These are phyloP conservation scores for Sphaerophoria rueppellii DNA, from an alignment of 2,888 invertebrate genomes.

Conservation along the genomic window DNA sequence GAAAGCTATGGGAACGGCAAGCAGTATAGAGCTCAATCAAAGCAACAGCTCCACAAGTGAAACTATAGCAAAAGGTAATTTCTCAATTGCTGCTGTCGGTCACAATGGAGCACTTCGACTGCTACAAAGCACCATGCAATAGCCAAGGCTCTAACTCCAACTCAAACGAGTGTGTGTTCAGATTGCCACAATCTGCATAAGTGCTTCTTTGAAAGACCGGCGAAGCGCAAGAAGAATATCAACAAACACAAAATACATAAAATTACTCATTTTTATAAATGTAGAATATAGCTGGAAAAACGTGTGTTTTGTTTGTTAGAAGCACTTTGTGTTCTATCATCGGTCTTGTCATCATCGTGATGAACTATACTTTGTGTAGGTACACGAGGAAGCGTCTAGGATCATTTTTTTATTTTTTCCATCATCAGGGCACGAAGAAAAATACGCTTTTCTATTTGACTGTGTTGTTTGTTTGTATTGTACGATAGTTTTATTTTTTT, in stretches of 20 bases:
- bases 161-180: conserved; percentile 25
- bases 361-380: conserved; percentile 60
- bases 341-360: conserved; percentile 14
- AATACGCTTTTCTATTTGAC: conserved; percentile 54
- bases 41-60: conserved; percentile 53
- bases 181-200: conserved; percentile 68
- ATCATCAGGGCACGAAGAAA: conserved; percentile 43
- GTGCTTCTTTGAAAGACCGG: conserved; percentile 69
- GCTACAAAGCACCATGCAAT: conserved; percentile 14
- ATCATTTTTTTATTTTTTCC: conserved; percentile 15
- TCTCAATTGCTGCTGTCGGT: conserved; percentile 68
- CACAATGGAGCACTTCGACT: conserved; percentile 59
- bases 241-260: conserved; percentile 38
- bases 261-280: conserved; percentile 52
- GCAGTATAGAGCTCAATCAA: conserved; percentile 54
- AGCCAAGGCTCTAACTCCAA: conserved; percentile 32
- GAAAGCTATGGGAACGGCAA: background rate
- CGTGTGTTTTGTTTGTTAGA: conserved; percentile 30
- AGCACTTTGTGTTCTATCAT: conserved; percentile 40
- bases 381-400: conserved; percentile 65
- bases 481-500: conserved; percentile 15
- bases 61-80: conserved; percentile 56
- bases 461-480: conserved; percentile 53
- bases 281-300: conserved; percentile 4
- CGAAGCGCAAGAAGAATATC: conserved; percentile 33